Conservation (phyloP, 2,888 invertebrate genomes). For the Coleophora deauratella region DNA sequence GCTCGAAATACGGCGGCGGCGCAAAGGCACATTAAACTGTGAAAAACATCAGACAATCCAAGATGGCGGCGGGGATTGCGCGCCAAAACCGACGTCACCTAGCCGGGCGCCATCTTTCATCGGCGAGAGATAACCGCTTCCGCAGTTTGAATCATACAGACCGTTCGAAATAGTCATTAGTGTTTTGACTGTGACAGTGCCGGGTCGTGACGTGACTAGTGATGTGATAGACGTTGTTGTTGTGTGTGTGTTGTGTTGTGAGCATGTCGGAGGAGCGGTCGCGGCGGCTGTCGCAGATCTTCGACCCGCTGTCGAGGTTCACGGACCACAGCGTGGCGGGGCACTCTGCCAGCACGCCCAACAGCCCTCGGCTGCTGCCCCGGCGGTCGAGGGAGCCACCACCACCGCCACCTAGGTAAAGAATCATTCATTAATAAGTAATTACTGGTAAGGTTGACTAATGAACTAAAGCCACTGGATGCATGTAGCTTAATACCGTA, state of each 20-base stretch:
- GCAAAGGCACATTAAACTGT: constrained; percentile 48
- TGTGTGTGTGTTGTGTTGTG: constrained; percentile 46
- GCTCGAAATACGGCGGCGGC: constrained; percentile 46
- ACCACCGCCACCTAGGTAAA: constrained; percentile 65
- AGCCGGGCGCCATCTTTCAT: constrained; percentile 47
- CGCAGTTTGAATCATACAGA: constrained; percentile 50
- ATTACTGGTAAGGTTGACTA: no score
- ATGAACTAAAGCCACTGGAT: no score
- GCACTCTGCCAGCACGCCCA: constrained; percentile 77
- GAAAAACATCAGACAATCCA: constrained; percentile 54
- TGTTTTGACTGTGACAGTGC: constrained; percentile 47
- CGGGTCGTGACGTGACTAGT: constrained; percentile 61
- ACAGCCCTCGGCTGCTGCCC: constrained; percentile 81
- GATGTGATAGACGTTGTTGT: constrained; percentile 43
- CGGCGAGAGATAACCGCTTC: constrained; percentile 35
- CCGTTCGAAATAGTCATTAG: constrained; percentile 59
- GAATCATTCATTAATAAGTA: not conserved
- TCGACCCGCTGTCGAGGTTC: constrained; percentile 85
- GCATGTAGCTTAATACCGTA: no score
- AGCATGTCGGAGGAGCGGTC: constrained; percentile 79
- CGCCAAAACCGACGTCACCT: constrained; percentile 49
- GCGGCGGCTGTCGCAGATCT: constrained; percentile 86
- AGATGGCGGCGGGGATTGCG: constrained; percentile 55
- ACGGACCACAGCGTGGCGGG: constrained; percentile 77
- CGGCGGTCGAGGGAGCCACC: constrained; percentile 67